These are phyloP conservation scores for Leptinotarsa peninsularis DNA, from an alignment of 2,888 invertebrate genomes.

Conservation along the genomic window DNA sequence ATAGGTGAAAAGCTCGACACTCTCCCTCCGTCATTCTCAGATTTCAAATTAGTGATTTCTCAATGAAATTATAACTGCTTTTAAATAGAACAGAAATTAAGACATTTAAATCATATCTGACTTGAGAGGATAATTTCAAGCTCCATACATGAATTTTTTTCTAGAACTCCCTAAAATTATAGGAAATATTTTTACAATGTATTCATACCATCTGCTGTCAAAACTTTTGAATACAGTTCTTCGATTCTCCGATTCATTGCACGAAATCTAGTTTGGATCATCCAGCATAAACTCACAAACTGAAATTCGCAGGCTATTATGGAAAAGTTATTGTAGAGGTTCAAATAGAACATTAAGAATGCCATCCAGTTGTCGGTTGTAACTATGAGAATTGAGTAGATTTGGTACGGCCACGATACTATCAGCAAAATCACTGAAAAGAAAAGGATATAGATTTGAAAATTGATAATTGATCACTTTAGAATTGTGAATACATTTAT, in stretches of 20 bases:
- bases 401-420: conserved; percentile 46
- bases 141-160: not conserved
- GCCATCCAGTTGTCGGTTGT: conserved; percentile 40
- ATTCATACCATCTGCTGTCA: conserved; percentile 31
- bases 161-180: not conserved
- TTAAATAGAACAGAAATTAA: too few relatives aligned
- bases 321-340: conserved; percentile 47
- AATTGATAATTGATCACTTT: too few relatives aligned
- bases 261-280: conserved; percentile 37
- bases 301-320: conserved; percentile 46
- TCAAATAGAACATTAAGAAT: conserved; percentile 43
- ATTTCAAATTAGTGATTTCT: too few relatives aligned
- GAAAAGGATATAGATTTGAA: not conserved
- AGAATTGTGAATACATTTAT: too few relatives aligned
- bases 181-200: not conserved
- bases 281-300: conserved; percentile 42
- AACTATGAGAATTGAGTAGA: conserved; percentile 43
- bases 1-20: too few relatives aligned
- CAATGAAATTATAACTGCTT: too few relatives aligned
- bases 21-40: too few relatives aligned
- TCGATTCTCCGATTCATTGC: conserved; percentile 33
- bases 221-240: conserved; percentile 27
- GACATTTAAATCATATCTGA: too few relatives aligned
- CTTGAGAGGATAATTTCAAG: too few relatives aligned
- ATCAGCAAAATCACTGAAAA: conserved; percentile 36